Conservation (phyloP, 2,113 vertebrate species). For the Dasyprocta punctata region DNA sequence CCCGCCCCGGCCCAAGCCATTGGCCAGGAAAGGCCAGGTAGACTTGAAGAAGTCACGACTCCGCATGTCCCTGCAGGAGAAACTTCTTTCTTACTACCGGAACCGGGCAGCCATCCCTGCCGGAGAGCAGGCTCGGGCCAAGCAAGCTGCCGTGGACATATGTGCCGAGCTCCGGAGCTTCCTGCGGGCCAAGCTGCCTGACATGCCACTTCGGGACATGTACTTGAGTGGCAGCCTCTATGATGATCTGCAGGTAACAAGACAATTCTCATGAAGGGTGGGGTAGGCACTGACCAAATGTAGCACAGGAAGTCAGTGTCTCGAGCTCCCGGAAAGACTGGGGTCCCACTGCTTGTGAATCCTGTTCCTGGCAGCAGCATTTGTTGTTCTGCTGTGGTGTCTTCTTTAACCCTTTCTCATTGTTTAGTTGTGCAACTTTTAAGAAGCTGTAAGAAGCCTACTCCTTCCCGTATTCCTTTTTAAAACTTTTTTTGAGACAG, state of each 20-base stretch:
- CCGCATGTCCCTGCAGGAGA: conserved; percentile 96
- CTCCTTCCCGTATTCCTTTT: neutral
- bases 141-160: conserved; percentile 96
- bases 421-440: neutral
- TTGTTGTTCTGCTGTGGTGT: neutral
- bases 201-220: conserved; percentile 99
- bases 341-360: neutral
- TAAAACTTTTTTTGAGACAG: neutral
- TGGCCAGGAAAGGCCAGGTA: conserved; percentile 87
- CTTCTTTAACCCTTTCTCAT: neutral
- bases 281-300: neutral
- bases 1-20: conserved; percentile 83
- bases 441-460: neutral
- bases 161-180: conserved; percentile 96
- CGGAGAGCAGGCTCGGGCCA: conserved; percentile 93
- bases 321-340: neutral
- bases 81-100: conserved; percentile 93
- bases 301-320: neutral
- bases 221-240: conserved; percentile 98
- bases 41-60: conserved; percentile 94
- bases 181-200: conserved; percentile 95
- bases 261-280: neutral
- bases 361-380: neutral
- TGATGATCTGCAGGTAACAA: conserved; percentile 95
- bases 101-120: conserved; percentile 91